Evolutionary conservation across 2,888 invertebrate genomes (phyloP).

Genomic region (Dryocosmus kuriphilus): DNA sequence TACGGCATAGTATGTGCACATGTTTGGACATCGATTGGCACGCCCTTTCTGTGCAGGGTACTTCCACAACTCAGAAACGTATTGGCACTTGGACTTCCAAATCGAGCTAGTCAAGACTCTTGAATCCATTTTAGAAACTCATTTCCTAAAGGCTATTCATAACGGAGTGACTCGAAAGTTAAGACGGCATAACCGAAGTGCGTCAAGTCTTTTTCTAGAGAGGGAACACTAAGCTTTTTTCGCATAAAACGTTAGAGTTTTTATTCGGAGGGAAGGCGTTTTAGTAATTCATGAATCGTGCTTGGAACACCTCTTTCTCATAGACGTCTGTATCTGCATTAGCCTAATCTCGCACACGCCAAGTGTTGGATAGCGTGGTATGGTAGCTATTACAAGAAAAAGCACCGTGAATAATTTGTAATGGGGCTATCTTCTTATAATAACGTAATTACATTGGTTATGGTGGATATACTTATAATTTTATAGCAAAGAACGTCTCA

Average conservation of each 20-base stretch:
- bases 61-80: constrained; percentile 5
- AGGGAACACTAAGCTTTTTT: neutral
- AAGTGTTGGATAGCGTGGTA: constrained; percentile 35
- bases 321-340: constrained; percentile 32
- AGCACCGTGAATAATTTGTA: constrained; percentile 72
- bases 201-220: constrained; percentile 7
- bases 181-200: neutral
- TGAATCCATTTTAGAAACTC: constrained; percentile 22
- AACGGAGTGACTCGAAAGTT: neutral
- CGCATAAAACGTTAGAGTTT: neutral
- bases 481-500: neutral
- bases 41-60: constrained; percentile 7
- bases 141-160: constrained; percentile 16
- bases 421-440: constrained; percentile 72
- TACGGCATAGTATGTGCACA: neutral
- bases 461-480: constrained; percentile 62
- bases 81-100: constrained; percentile 12
- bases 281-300: constrained; percentile 37
- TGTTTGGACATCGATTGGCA: constrained; percentile 18
- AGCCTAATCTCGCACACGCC: constrained; percentile 27
- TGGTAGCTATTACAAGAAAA: constrained; percentile 57
- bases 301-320: constrained; percentile 29
- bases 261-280: neutral
- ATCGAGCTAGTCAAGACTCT: constrained; percentile 9
- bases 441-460: constrained; percentile 69